These are phyloP conservation scores for Drosophila bocki DNA, from an alignment of 1,140 invertebrate species.

Conservation along the genomic window DNA sequence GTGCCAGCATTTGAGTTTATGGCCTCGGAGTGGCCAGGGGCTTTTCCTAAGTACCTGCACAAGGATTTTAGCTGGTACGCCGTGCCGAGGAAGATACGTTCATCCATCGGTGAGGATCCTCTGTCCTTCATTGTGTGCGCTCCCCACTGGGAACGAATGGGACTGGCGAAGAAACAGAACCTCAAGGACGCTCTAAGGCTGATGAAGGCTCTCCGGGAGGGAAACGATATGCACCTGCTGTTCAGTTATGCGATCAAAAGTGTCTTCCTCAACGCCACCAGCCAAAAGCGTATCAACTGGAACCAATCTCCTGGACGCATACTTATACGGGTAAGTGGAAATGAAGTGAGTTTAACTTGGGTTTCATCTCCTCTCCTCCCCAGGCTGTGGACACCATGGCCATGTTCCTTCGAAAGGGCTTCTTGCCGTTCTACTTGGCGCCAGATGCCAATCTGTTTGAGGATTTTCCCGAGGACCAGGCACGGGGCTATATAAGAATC, in stretches of 20 bases:
- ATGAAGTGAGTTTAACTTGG: background rate
- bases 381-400: slow-evolving; percentile 19
- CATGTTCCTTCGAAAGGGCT: slow-evolving; percentile 4
- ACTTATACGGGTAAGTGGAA: slow-evolving; percentile 45
- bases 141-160: slow-evolving; percentile 53
- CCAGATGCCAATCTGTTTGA: slow-evolving; percentile 40
- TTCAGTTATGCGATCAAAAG: slow-evolving; percentile 56
- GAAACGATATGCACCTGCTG: slow-evolving; percentile 36
- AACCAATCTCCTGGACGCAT: slow-evolving; percentile 41
- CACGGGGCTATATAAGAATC: background rate
- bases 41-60: background rate
- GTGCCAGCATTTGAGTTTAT: slow-evolving; percentile 58
- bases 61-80: slow-evolving; percentile 46
- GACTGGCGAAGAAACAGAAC: slow-evolving; percentile 43
- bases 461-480: background rate
- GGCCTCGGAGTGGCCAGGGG: slow-evolving; percentile 17
- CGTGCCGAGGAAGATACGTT: slow-evolving; percentile 33
- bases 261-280: slow-evolving; percentile 24
- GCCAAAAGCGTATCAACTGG: slow-evolving; percentile 4
- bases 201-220: slow-evolving; percentile 51
- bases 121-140: slow-evolving; percentile 52
- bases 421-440: slow-evolving; percentile 46
- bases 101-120: background rate
- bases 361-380: background rate
- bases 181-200: slow-evolving; percentile 54